Percentiles rank a stretch among this genome's conserved stretches.
Conservation (phyloP, 2,888 invertebrate species). For the Drosophila buzzatii region DNA sequence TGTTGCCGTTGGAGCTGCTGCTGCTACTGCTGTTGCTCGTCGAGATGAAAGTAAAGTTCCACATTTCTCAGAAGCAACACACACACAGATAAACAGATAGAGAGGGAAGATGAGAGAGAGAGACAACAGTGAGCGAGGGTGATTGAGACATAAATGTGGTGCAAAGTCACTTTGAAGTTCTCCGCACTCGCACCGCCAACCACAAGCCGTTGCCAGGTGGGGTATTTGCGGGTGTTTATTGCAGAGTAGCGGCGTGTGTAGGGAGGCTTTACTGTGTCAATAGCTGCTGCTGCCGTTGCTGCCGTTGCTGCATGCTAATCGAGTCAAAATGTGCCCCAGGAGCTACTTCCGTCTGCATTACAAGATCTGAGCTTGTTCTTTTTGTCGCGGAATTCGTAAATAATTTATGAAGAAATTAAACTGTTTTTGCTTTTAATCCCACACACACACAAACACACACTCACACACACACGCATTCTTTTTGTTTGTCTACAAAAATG, state of each 20-base stretch:
- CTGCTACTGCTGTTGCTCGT: constrained; percentile 32
- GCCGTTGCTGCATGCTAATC: constrained; percentile 62
- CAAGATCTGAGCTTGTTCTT: constrained; percentile 33
- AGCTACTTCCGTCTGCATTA: constrained; percentile 23
- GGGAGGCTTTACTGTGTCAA: not conserved
- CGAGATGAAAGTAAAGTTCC: constrained; percentile 62
- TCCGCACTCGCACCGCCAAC: constrained; percentile 1
- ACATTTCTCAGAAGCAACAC: constrained; percentile 40
- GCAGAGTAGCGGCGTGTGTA: not conserved
- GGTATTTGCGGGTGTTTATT: not conserved
- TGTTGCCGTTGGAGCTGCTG: constrained; percentile 13
- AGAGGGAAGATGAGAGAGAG: not conserved
- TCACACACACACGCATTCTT: not conserved
- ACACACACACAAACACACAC: constrained; percentile 3
- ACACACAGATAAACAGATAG: constrained; percentile 1
- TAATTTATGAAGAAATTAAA: constrained; percentile 71
- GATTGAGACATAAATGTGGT: constrained; percentile 14
- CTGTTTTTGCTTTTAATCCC: constrained; percentile 45
- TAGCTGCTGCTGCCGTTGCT: constrained; percentile 26
- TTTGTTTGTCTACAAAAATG: constrained; percentile 4
- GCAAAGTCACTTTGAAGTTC: constrained; percentile 52
- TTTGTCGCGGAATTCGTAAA: constrained; percentile 55
- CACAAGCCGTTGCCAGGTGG: constrained; percentile 6
- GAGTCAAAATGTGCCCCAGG: constrained; percentile 58
- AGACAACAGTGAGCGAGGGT: not conserved